Percentiles rank a stretch among this genome's conserved stretches.
phyloP scores from a whole-genome alignment of 2,888 invertebrate species.

The Nomada fabriciana region DNA sequence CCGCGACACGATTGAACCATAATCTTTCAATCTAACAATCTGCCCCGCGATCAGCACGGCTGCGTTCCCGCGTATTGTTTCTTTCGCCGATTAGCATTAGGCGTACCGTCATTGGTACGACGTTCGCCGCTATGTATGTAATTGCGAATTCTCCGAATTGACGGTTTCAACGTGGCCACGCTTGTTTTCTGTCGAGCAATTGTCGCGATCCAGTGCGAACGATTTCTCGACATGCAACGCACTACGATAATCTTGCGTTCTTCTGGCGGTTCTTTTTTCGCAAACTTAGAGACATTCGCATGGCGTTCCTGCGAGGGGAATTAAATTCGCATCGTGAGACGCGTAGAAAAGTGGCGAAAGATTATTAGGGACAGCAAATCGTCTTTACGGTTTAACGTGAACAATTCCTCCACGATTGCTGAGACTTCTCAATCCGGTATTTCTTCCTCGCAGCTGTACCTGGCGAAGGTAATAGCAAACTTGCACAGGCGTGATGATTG shows the following conservation, averaged over 20 bases:
- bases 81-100: slow-evolving; percentile 12
- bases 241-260: not conserved
- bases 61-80: slow-evolving; percentile 42
- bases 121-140: not conserved
- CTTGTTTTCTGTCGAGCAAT: slow-evolving; percentile 6
- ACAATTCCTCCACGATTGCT: not conserved
- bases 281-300: not conserved
- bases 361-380: too few species aligned
- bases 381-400: too few species aligned
- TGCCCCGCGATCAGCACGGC: slow-evolving; percentile 47
- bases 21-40: slow-evolving; percentile 70
- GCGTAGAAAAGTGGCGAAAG: too few species aligned
- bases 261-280: too few species aligned
- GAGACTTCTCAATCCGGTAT: not conserved
- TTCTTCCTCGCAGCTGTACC: not conserved
- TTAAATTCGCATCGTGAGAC: too few species aligned
- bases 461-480: not conserved
- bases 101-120: not conserved
- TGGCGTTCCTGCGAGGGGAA: too few species aligned
- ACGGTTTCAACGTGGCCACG: slow-evolving; percentile 3
- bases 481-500: too few species aligned
- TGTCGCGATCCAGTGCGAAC: not conserved
- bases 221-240: not conserved
- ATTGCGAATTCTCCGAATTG: not conserved
- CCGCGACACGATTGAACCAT: slow-evolving; percentile 60